These are phyloP conservation scores for Atractosteus spatula DNA, from an alignment of 2,113 vertebrate species.

Conservation along the genomic window DNA sequence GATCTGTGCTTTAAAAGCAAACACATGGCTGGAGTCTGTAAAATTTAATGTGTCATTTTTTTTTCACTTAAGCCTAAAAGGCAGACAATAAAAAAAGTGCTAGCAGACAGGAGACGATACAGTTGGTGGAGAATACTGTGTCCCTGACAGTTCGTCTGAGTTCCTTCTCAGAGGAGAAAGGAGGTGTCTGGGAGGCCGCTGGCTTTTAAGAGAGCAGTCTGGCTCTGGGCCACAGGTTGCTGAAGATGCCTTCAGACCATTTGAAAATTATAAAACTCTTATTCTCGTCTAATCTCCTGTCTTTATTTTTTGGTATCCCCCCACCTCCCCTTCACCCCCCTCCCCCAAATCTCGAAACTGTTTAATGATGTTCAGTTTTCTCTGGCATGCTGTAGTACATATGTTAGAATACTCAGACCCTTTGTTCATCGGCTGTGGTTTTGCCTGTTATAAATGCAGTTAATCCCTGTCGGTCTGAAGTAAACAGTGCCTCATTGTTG, in stretches of 20 bases:
- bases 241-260: conserved; percentile 28
- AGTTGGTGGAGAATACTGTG: conserved; percentile 1
- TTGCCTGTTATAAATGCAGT: conserved; percentile 52
- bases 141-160: conserved; percentile 58
- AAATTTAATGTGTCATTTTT: no score
- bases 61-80: no score
- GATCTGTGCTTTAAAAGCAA: no score
- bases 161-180: conserved; percentile 56
- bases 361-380: conserved; percentile 11
- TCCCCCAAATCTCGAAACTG: conserved; percentile 1
- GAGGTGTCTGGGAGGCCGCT: conserved; percentile 37
- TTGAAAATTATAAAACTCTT: conserved; percentile 11
- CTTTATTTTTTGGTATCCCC: conserved; percentile 9
- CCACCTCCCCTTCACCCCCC: conserved; percentile 15
- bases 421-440: conserved; percentile 52
- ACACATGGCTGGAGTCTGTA: no score
- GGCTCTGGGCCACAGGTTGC: background rate
- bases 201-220: background rate
- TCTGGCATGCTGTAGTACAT: conserved; percentile 5
- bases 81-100: no score
- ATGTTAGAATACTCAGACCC: conserved; percentile 6
- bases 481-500: conserved; percentile 70
- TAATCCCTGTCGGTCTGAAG: conserved; percentile 56
- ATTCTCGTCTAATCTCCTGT: conserved; percentile 22
- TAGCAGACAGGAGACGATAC: no score